Evolutionary conservation across 2,888 invertebrate species (phyloP).

Genomic region (Agrilus biguttatus): DNA sequence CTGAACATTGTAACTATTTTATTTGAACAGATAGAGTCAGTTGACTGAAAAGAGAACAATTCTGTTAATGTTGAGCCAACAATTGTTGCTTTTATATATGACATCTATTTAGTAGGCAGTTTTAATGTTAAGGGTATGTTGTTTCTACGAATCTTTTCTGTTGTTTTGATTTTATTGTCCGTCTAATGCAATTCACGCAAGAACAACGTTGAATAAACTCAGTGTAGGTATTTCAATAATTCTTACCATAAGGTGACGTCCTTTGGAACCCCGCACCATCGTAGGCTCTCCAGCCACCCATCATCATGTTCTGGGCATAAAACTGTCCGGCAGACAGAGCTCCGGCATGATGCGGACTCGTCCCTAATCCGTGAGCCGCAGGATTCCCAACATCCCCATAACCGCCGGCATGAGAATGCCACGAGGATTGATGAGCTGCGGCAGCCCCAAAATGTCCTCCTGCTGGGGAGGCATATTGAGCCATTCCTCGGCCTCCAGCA

Average conservation of each 20-base stretch:
- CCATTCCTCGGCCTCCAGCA: conserved; percentile 38
- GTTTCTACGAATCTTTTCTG: too few relatives aligned
- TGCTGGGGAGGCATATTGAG: conserved; percentile 33
- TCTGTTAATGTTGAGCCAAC: too few relatives aligned
- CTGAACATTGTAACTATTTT: too few relatives aligned
- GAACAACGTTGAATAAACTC: too few relatives aligned
- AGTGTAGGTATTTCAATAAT: too few relatives aligned
- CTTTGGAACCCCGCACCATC: conserved; percentile 65
- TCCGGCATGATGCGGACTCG: conserved; percentile 26
- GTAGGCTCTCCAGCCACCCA: conserved; percentile 61
- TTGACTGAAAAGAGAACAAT: too few relatives aligned
- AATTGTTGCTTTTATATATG: too few relatives aligned
- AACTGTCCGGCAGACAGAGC: conserved; percentile 45
- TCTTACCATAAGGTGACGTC: conserved; percentile 62
- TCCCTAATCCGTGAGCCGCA: conserved; percentile 27
- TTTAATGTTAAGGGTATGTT: too few relatives aligned
- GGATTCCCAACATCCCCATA: conserved; percentile 30
- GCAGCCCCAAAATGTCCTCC: conserved; percentile 22
- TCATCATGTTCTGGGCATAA: conserved; percentile 68
- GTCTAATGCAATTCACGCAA: too few relatives aligned
- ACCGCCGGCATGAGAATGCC: conserved; percentile 23
- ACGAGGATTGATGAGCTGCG: conserved; percentile 19
- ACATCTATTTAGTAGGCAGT: too few relatives aligned
- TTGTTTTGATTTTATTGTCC: too few relatives aligned
- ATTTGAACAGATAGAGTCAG: too few relatives aligned